Conservation (phyloP, 2,888 invertebrate species). For the Cataglyphis altisquamis region DNA sequence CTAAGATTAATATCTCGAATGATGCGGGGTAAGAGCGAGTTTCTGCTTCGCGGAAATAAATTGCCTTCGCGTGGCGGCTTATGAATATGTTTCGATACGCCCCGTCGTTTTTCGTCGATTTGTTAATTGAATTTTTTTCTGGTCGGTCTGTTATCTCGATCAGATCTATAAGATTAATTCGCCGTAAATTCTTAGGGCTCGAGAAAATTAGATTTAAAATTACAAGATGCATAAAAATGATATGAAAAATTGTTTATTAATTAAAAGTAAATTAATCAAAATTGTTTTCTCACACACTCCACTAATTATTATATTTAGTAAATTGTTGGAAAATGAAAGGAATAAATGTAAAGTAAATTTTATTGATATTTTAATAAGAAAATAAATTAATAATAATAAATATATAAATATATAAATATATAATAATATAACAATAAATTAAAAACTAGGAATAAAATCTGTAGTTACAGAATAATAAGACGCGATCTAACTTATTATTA, state of each 20-base stretch:
- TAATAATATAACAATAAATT: neutral
- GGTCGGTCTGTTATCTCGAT: neutral
- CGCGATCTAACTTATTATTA: neutral
- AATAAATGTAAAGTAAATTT: neutral
- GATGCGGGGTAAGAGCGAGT: slow-evolving; percentile 17
- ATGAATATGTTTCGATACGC: slow-evolving; percentile 48
- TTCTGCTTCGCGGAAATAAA: slow-evolving; percentile 28
- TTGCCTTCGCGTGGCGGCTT: slow-evolving; percentile 27
- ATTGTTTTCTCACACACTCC: neutral
- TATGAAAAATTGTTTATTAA: neutral
- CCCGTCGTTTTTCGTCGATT: slow-evolving; percentile 15
- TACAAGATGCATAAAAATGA: neutral
- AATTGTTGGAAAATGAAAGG: neutral
- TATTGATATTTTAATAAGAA: neutral
- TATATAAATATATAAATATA: neutral
- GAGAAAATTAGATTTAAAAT: neutral
- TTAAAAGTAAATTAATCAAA: neutral
- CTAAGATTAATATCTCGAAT: slow-evolving; percentile 37
- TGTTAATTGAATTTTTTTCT: slow-evolving; percentile 36
- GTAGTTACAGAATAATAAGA: neutral
- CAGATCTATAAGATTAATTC: neutral
- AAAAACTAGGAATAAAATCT: neutral
- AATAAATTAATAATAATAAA: neutral
- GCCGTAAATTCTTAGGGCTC: neutral
- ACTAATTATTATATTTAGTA: neutral